Evolutionary conservation across 2,888 invertebrate genomes (phyloP).

Genomic region (Ochlodes sylvanus): DNA sequence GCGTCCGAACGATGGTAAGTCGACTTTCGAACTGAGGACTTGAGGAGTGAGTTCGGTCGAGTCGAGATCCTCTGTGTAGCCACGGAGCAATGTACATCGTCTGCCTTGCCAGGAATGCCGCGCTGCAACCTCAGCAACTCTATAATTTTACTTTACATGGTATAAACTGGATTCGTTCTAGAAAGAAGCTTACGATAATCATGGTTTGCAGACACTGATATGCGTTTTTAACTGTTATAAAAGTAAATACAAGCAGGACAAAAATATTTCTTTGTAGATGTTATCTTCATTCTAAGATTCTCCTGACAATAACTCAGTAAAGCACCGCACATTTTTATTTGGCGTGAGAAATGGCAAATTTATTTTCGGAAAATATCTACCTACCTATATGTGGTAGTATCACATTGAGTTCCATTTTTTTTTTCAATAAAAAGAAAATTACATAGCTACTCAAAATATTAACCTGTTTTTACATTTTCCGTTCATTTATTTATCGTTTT

Average conservation of each 20-base stretch:
- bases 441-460: too few relatives aligned
- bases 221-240: background rate
- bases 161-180: conserved; percentile 60
- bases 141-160: conserved; percentile 65
- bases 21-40: conserved; percentile 75
- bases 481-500: too few relatives aligned
- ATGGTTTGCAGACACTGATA: conserved; percentile 24
- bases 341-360: too few relatives aligned
- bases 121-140: conserved; percentile 63
- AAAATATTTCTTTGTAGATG: background rate
- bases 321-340: too few relatives aligned
- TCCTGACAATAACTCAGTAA: too few relatives aligned
- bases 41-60: conserved; percentile 32
- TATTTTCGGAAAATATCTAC: too few relatives aligned
- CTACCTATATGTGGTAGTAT: too few relatives aligned
- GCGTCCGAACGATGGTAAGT: conserved; percentile 70
- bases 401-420: too few relatives aligned
- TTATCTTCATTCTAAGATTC: too few relatives aligned
- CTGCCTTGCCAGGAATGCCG: conserved; percentile 75
- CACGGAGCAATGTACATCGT: conserved; percentile 53
- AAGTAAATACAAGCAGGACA: background rate
- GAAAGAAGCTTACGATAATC: conserved; percentile 37
- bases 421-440: too few relatives aligned
- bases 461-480: too few relatives aligned
- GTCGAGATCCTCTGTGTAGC: conserved; percentile 50